Conservation (phyloP, 2,113 vertebrate species). For the Carlito syrichta region DNA sequence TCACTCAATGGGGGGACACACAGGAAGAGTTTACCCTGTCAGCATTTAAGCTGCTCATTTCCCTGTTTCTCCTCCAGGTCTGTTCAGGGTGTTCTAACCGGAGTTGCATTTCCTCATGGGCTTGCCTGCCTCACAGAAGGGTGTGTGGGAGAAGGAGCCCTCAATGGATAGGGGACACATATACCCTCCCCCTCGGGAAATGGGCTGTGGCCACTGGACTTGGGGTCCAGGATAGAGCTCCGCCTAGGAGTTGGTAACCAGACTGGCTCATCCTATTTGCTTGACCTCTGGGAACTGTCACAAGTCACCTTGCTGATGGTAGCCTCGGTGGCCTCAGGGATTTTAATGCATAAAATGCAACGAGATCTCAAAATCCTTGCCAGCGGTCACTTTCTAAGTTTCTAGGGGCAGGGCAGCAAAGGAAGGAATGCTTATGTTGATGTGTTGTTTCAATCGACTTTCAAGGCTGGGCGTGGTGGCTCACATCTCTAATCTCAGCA, state of each 20-base stretch:
- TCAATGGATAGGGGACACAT: accelerated
- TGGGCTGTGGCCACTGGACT: accelerated
- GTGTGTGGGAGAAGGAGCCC: not conserved
- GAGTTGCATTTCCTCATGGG: not conserved
- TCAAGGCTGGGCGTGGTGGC: not conserved
- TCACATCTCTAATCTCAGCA: not conserved
- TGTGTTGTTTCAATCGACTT: not conserved
- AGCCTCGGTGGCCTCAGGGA: not conserved
- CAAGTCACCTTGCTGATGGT: not conserved
- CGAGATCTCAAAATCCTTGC: not conserved
- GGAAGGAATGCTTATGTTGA: not conserved
- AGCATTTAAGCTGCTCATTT: not conserved
- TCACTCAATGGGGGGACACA: not conserved
- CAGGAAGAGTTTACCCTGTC: no score
- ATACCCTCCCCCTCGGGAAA: not conserved
- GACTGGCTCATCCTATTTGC: not conserved
- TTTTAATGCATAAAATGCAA: not conserved
- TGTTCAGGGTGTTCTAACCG: not conserved
- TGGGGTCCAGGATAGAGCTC: not conserved
- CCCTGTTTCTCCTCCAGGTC: not conserved
- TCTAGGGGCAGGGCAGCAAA: not conserved
- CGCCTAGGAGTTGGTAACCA: not conserved
- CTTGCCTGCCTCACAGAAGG: not conserved
- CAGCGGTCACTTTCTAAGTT: not conserved
- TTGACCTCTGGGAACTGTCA: no score